phyloP scores from a whole-genome alignment of 2,113 vertebrate species.

The Natator depressus region DNA sequence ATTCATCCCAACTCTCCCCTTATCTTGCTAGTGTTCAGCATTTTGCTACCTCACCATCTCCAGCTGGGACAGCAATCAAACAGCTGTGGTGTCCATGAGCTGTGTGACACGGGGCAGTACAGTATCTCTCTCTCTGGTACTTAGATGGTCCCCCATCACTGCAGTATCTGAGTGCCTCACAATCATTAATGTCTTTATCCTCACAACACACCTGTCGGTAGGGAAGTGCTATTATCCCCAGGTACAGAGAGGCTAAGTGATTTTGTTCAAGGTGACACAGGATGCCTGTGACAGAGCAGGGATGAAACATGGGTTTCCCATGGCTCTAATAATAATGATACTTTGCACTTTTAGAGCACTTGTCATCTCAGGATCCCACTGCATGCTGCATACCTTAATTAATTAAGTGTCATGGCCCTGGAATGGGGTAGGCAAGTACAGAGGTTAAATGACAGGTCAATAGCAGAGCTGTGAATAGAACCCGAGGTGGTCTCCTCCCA shows the following conservation, averaged over 20 bases:
- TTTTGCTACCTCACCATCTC: background rate
- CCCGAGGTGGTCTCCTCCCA: background rate
- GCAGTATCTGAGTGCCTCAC: background rate
- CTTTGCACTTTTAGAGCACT: slow-evolving; percentile 42
- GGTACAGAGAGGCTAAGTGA: background rate
- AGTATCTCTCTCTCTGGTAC: too few relatives aligned
- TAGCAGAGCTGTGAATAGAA: background rate
- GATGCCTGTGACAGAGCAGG: background rate
- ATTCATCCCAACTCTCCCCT: background rate
- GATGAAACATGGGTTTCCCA: background rate
- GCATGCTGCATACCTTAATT: slow-evolving; percentile 45
- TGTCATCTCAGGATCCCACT: slow-evolving; percentile 33
- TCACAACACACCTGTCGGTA: background rate
- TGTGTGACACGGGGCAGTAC: background rate
- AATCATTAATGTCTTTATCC: background rate
- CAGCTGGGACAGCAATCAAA: background rate
- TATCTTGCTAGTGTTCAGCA: background rate
- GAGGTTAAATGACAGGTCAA: slow-evolving; percentile 26
- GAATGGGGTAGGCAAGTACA: background rate
- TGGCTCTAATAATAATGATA: background rate
- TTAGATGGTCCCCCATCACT: background rate
- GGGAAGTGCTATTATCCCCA: slow-evolving; percentile 1
- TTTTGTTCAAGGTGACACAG: background rate
- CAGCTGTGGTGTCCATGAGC: slow-evolving; percentile 19
- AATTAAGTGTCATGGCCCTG: slow-evolving; percentile 29